These are phyloP conservation scores for Aquatica leii DNA, from an alignment of 2,888 invertebrate species.

Conservation along the genomic window DNA sequence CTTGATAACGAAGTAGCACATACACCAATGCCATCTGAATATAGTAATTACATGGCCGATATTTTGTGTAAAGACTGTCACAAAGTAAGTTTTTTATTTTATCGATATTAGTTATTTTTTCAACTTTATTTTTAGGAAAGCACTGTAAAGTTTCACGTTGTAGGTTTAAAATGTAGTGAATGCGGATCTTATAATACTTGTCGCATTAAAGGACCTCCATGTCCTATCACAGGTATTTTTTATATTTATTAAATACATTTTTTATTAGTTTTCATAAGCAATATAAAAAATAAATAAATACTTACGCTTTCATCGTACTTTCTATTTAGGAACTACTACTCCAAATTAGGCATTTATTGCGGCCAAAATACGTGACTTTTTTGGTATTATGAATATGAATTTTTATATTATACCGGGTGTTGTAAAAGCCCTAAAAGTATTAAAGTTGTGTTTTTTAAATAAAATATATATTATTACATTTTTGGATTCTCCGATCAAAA, in stretches of 20 bases:
- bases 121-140: slow-evolving; percentile 68
- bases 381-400: no score
- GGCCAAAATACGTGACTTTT: no score
- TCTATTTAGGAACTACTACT: no score
- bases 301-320: no score
- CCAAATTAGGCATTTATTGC: no score
- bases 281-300: no score
- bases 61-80: slow-evolving; percentile 93
- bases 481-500: no score
- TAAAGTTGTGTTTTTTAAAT: no score
- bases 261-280: background rate
- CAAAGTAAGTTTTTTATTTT: slow-evolving; percentile 66
- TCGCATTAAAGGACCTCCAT: slow-evolving; percentile 71
- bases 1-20: slow-evolving; percentile 83
- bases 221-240: slow-evolving; percentile 38
- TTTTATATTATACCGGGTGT: no score
- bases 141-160: slow-evolving; percentile 84
- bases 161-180: slow-evolving; percentile 84
- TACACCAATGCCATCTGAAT: slow-evolving; percentile 86
- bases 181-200: slow-evolving; percentile 94
- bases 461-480: no score
- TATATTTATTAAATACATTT: background rate
- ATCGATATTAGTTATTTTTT: background rate
- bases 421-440: no score
- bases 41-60: slow-evolving; percentile 79